These are phyloP conservation scores for Oophaga pumilio DNA, from an alignment of 2,113 vertebrate species.

Conservation along the genomic window DNA sequence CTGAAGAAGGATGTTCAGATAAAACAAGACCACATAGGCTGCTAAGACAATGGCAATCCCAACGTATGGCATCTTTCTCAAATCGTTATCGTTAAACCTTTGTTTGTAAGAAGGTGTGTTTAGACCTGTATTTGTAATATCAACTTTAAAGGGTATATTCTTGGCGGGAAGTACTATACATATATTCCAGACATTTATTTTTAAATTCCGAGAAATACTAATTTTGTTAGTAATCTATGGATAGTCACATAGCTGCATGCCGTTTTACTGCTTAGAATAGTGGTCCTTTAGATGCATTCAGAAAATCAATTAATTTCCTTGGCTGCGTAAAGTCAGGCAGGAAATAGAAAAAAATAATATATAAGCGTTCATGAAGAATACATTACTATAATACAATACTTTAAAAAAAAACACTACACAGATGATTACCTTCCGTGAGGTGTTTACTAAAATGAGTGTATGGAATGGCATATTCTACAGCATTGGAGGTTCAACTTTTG, in stretches of 20 bases:
- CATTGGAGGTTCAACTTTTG: background rate
- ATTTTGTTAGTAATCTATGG: background rate
- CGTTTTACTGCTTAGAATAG: background rate
- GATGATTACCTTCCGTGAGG: slow-evolving; percentile 1
- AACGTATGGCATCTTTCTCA: background rate
- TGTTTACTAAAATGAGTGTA: background rate
- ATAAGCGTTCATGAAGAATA: background rate
- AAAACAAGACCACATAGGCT: background rate
- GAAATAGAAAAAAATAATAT: slow-evolving; percentile 12
- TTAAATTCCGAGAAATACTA: background rate
- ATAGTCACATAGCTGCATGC: background rate
- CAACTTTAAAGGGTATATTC: background rate
- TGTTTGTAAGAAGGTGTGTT: background rate
- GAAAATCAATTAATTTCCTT: slow-evolving; percentile 1
- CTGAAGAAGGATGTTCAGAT: background rate
- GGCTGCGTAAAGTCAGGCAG: background rate
- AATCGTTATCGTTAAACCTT: background rate
- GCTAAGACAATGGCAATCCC: background rate
- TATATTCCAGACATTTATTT: background rate
- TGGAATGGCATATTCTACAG: background rate
- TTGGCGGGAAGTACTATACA: background rate
- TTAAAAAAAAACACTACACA: background rate
- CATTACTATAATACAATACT: background rate
- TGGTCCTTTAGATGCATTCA: background rate
- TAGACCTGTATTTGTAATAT: background rate